Conservation (phyloP, 1,140 invertebrate species). For the Cydia splendana region DNA sequence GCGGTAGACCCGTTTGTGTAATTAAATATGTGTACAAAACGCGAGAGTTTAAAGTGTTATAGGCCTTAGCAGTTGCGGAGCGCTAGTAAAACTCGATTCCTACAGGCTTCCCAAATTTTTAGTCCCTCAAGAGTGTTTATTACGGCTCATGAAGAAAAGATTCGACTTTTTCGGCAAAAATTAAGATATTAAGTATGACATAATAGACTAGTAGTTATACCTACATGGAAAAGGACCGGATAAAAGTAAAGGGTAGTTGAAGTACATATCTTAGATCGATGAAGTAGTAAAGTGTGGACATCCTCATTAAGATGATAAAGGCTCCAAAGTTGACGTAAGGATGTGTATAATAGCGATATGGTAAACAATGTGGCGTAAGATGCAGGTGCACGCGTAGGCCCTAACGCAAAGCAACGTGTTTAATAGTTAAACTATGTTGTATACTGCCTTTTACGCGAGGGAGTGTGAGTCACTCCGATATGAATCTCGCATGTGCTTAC, state of each 20-base stretch:
- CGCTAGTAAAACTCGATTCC: background rate
- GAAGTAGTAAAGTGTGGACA: background rate
- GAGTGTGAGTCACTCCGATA: background rate
- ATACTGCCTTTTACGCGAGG: background rate
- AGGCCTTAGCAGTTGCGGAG: background rate
- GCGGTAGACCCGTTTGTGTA: no score
- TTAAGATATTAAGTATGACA: no score
- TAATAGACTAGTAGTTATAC: no score
- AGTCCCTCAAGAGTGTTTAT: no score
- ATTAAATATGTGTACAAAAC: no score
- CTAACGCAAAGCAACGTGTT: background rate
- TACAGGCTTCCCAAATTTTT: no score
- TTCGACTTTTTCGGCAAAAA: no score
- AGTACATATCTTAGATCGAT: no score
- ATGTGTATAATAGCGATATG: background rate
- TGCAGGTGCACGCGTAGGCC: background rate
- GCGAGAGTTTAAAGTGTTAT: no score
- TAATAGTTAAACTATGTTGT: background rate
- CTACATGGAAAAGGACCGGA: no score
- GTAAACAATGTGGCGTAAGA: background rate
- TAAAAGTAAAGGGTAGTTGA: no score
- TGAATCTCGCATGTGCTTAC: background rate
- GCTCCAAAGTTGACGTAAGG: background rate
- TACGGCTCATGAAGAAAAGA: no score
- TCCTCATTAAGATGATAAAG: background rate